Base-by-base conservation (phyloP, 1,140 invertebrate species). In the Ectropis grisescens region DNA sequence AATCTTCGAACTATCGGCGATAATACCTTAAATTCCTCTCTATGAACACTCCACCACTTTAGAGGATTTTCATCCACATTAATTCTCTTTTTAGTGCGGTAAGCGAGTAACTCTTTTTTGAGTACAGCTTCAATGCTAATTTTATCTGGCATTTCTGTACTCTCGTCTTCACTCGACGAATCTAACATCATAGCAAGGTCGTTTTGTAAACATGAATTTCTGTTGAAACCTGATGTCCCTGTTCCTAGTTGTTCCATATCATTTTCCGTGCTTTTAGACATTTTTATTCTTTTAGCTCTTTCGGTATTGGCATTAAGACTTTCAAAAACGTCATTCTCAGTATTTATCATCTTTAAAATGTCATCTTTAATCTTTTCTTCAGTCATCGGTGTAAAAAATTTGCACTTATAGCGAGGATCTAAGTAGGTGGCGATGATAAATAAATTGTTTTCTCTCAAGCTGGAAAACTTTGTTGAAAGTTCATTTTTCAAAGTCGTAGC, bases 351-450 rank as follows among this genome's bases (percentile, higher is more conserved):
- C 13, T 26, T 41, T 11, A 58, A 33, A 29, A 57, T 40, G 15
- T 45, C 29, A 15, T 41, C 34, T 44, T 50, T 47, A 44, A 61
- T 41, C 25, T 56, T 49, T 36, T 53, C 47, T 26, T 43, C 39
- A 36, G 35, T 45, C 2, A 57, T 43, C 22, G 33, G 25, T 29
- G 19, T 58, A 14, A 60, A 60, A 32, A 58, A 52, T 46, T 50
- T 52, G 13, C 38, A 23, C 22, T 58, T 55, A 39, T 55, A 59
- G 2, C 56, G 47, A 33, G 57, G 54, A 43, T 60, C 50, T 42
- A 58, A 34, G 28, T 47, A 52, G 8, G 50, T 58, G 1, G 56
- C 43, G 10, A 57, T 54, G 11, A 39, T 10, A 38, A 37, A 60
- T 37, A 42, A 41, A 13, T 43, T 29, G 24, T 57, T 44, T 14